Base-by-base conservation (phyloP, 2,797 vertebrate genomes). In the Peromyscus nudipes region DNA sequence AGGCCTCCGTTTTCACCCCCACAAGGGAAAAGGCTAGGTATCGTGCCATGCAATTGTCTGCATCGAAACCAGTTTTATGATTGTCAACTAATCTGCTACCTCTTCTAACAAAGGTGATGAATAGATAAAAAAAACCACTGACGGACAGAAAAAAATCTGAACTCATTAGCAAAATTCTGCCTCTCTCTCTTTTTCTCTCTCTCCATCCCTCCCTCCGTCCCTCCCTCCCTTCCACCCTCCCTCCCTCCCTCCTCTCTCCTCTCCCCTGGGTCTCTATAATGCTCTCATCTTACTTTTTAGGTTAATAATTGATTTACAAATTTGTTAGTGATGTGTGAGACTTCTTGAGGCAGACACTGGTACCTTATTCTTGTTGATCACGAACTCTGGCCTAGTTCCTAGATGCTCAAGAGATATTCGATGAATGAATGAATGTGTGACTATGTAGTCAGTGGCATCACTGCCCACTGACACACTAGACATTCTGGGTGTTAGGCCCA, bases 341-440 rank as follows among this genome's bases (percentile, higher is more conserved):
- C 7, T 73, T 88, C 29, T 49, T 73, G 43, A 73, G 60, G 23
- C 7, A 77, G 27, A 25, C 4, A 16, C 5, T 17, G 10, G 10
- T 80, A n/a, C 40, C 40, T 82, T 60, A 46, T 23, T 88, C 37
- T 73, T 60, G 4, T 57, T 57, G 19, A 7, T 75, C 92, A 73
- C 12, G 40, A 34, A 52, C 49, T 31, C 64, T 81, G 34, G 43
- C 21, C 25, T 29, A 25, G n/a, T 21, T 93, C 55, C 84, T 46
- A n/a, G 34, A 6, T 25, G 14, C 57, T 86, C 27, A 16, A 34
- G n/a, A 76, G 88, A 91, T 60, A 37, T 52, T 73, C 87, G 52
- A 81, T 92, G 46, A 82, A 81, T 89, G 77, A 96, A n/a, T 69
- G 69, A 76, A 90, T 60, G 23, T 37, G 46, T 90, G 57, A 62